phyloP scores from a whole-genome alignment of 1,140 invertebrate species.

The Drosophila equinoxialis region DNA sequence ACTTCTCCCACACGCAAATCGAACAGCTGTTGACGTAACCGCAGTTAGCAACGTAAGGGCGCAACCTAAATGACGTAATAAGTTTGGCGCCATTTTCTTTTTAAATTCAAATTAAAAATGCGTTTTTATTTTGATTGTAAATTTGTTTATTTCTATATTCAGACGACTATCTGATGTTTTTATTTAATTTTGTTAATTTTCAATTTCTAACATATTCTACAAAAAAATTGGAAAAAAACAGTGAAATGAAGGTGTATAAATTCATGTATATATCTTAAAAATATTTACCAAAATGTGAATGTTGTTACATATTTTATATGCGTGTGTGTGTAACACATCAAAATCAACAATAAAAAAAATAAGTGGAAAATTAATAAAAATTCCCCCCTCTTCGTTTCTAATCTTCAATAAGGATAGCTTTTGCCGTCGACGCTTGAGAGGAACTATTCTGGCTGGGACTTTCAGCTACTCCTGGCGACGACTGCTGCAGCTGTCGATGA shows the following conservation, averaged over 20 bases:
- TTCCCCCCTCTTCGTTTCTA: conserved; percentile 12
- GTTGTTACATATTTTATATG: conserved; percentile 51
- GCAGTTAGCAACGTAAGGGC: neutral
- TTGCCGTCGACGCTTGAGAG: neutral
- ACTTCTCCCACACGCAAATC: neutral
- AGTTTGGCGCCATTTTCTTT: neutral
- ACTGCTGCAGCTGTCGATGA: conserved; percentile 6
- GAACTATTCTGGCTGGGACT: neutral
- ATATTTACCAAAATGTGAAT: conserved; percentile 11
- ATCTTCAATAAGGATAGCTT: conserved; percentile 65
- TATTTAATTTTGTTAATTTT: neutral
- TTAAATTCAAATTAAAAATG: neutral
- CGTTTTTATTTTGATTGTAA: neutral
- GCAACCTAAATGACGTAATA: neutral
- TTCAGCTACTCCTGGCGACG: conserved; percentile 1
- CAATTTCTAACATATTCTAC: neutral
- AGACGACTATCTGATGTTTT: neutral
- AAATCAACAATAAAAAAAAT: conserved; percentile 6
- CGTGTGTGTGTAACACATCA: neutral
- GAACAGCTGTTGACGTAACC: neutral
- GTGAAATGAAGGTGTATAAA: neutral
- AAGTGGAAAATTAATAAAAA: neutral
- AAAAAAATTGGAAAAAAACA: neutral
- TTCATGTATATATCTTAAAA: conserved; percentile 11
- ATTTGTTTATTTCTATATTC: neutral